A percentile compares a stretch with the other conserved stretches of the same genome.
phyloP scores from a whole-genome alignment of 2,113 vertebrate species.

The Protobothrops flavoviridis region DNA sequence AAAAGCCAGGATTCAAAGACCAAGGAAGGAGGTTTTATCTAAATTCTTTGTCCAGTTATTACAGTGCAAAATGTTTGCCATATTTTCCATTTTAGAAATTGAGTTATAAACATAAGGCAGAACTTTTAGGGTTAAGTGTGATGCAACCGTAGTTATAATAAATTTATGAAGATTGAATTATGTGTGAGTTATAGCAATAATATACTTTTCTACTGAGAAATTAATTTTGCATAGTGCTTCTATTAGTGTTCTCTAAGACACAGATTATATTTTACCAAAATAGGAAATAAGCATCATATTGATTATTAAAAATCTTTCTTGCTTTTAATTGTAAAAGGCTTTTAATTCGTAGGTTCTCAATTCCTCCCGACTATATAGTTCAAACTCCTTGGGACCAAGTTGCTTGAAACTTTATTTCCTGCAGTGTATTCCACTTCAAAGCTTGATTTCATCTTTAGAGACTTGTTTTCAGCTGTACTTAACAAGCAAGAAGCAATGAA shows the following conservation, averaged over 20 bases:
- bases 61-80: neutral
- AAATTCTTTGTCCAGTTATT: neutral
- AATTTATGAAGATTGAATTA: slow-evolving; percentile 38
- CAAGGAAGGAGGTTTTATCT: neutral
- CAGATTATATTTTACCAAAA: slow-evolving; percentile 35
- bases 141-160: neutral
- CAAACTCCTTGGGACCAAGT: neutral
- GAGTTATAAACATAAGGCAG: slow-evolving; percentile 19
- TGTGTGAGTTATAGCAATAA: slow-evolving; percentile 44
- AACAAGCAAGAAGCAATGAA: neutral
- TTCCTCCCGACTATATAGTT: neutral
- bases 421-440: neutral
- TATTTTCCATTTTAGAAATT: slow-evolving; percentile 18
- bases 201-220: slow-evolving; percentile 28
- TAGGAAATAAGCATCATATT: slow-evolving; percentile 32
- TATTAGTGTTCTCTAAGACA: slow-evolving; percentile 37
- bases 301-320: neutral
- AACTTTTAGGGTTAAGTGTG: neutral
- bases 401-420: neutral
- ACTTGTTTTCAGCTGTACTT: neutral
- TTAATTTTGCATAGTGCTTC: slow-evolving; percentile 46
- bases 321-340: slow-evolving; percentile 7
- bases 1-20: neutral
- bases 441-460: neutral
- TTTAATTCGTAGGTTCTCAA: neutral